Conservation (phyloP, 1,140 invertebrate genomes). For the Branchinecta lynchi region DNA sequence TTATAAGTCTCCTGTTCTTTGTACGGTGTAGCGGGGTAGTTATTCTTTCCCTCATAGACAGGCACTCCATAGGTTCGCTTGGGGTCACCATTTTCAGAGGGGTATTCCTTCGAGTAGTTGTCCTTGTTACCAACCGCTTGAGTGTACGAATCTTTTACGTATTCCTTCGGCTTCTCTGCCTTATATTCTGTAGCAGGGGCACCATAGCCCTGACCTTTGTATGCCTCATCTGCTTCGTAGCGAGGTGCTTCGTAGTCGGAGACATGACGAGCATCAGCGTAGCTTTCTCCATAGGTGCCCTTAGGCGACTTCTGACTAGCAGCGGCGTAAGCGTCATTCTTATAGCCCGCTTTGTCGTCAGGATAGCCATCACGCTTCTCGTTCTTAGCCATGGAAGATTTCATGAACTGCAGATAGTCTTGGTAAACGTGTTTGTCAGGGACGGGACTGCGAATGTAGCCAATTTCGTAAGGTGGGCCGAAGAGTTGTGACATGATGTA, state of each 20-base stretch:
- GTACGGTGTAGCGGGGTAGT: background rate
- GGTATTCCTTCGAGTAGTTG: no score
- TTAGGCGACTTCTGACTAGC: background rate
- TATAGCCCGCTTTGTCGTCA: background rate
- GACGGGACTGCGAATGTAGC: slow-evolving; percentile 20
- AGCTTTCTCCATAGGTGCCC: background rate
- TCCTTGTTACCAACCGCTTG: no score
- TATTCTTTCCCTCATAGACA: slow-evolving; percentile 11
- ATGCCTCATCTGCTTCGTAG: no score
- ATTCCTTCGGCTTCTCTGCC: no score
- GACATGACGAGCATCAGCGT: background rate
- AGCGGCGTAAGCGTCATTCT: background rate
- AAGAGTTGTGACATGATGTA: slow-evolving; percentile 20
- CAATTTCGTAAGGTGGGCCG: slow-evolving; percentile 21
- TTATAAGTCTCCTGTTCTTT: slow-evolving; percentile 6
- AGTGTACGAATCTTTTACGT: no score
- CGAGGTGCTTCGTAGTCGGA: background rate
- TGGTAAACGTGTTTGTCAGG: slow-evolving; percentile 20
- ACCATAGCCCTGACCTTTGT: no score
- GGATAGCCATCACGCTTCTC: background rate
- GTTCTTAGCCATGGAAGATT: slow-evolving; percentile 11
- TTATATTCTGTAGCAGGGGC: no score
- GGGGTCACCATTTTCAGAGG: no score
- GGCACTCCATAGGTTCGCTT: slow-evolving; percentile 8
- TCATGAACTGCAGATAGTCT: slow-evolving; percentile 21